Evolutionary conservation across 2,797 vertebrate species (phyloP).

Genomic region (Halcyon chelicuti): DNA sequence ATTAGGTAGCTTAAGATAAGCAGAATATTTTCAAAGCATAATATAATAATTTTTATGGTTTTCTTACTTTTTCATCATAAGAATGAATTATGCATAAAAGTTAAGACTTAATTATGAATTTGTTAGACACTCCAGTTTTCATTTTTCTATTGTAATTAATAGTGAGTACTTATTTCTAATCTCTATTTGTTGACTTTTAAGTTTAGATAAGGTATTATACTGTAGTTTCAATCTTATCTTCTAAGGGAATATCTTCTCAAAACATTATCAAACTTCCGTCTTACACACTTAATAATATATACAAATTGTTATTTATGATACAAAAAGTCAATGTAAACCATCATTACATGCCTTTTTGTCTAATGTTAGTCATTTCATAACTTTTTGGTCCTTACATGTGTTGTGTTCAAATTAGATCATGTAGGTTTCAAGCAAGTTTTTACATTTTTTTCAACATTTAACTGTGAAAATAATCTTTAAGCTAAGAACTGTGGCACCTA

Average conservation of each 20-base stretch:
- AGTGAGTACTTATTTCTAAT: not conserved
- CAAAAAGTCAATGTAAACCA: not conserved
- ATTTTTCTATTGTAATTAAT: not conserved
- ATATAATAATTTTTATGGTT: not conserved
- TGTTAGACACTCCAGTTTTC: not conserved
- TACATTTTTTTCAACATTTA: not conserved
- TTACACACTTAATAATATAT: not conserved
- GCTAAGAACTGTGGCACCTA: not conserved
- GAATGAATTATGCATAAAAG: not conserved
- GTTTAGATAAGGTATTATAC: not conserved
- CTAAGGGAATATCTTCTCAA: not conserved
- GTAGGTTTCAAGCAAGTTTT: not conserved
- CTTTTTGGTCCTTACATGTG: not conserved
- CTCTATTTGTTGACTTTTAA: not conserved
- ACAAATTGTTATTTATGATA: not conserved
- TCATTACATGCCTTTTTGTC: not conserved
- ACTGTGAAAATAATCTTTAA: not conserved
- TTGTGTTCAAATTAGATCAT: not conserved
- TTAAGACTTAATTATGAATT: not conserved
- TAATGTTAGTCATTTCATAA: not conserved
- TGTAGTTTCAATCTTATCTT: not conserved
- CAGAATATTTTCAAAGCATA: not conserved
- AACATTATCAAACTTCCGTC: not conserved
- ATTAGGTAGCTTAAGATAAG: not conserved
- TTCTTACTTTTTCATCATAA: not conserved